These are phyloP conservation scores for Drosophila pachea DNA, from an alignment of 1,140 invertebrate genomes.

Conservation along the genomic window DNA sequence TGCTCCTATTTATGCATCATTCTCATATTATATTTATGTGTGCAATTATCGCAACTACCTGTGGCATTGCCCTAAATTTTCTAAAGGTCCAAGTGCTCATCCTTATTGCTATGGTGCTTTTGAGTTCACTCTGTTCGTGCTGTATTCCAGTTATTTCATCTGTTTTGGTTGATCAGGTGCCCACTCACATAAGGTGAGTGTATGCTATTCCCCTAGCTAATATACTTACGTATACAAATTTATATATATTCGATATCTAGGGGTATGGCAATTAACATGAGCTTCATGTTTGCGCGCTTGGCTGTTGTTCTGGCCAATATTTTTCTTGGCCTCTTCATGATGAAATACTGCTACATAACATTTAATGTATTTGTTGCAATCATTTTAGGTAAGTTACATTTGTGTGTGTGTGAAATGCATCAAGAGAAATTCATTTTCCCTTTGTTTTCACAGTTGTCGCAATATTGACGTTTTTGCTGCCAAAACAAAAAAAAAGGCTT, in stretches of 20 bases:
- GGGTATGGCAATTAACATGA: constrained; percentile 14
- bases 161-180: constrained; percentile 8
- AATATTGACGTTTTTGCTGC: constrained; percentile 4
- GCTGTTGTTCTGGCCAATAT: constrained; percentile 1
- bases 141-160: constrained; percentile 2
- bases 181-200: constrained; percentile 23
- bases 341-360: neutral
- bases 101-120: neutral
- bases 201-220: neutral
- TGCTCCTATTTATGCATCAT: neutral
- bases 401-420: neutral
- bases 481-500: too few species aligned
- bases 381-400: constrained; percentile 17
- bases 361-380: constrained; percentile 37
- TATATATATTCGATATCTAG: constrained; percentile 1
- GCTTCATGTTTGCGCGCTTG: constrained; percentile 1
- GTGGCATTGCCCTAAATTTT: constrained; percentile 19
- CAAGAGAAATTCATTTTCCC: neutral
- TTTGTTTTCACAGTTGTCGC: neutral
- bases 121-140: constrained; percentile 6
- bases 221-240: neutral
- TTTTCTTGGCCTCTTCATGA: neutral
- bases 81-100: neutral
- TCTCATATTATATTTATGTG: neutral
- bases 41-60: neutral